Base-by-base conservation (phyloP, 2,888 invertebrate genomes). In the Eubasilissa splendida region DNA sequence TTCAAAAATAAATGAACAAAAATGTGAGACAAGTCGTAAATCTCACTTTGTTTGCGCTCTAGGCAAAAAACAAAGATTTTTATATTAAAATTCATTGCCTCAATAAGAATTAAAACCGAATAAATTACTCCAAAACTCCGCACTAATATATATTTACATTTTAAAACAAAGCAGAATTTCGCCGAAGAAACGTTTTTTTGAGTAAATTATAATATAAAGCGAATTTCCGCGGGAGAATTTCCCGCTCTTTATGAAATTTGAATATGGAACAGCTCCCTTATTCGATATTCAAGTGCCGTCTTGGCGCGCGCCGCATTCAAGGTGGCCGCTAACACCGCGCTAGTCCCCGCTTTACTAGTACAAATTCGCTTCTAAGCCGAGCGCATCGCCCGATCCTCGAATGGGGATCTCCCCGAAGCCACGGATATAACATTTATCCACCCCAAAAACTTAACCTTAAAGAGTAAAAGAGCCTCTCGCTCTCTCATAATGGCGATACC, bases 171-270 rank as follows among this genome's bases (percentile, higher is more conserved):
- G 12, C 63, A 42, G 42, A 42, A 42, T 42, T 42, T 42, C 42
- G 42, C 42, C 42, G 42, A 42, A 42, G 42, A 5, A 31, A 31
- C 63, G 33, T 33, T 63, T 68, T 68, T 68, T 68, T 22, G n/a
- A 53, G 68, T 53, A 68, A 68, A 68, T 68, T 68, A 68, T 53
- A 53, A 68, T 68, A 68, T 53, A 68, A 68, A 68, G 50, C 68
- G 68, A 52, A 68, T 68, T 52, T 68, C 68, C 68, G 52, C 52
- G 68, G 42, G 52, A 63, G 50, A 68, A 52, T 68, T 68, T 68
- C 74, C 31, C 33, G 58, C 50, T 22, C 59, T 75, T 58, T 75
- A 42, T 75, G 74, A 75, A 75, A 75, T 73, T 75, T 75, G 74
- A 75, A 75, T 59, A 75, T 75, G 74, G 60, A 75, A 75, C 58